These are phyloP conservation scores for Harpalus rubripes DNA, from an alignment of 2,888 invertebrate genomes.

Conservation along the genomic window DNA sequence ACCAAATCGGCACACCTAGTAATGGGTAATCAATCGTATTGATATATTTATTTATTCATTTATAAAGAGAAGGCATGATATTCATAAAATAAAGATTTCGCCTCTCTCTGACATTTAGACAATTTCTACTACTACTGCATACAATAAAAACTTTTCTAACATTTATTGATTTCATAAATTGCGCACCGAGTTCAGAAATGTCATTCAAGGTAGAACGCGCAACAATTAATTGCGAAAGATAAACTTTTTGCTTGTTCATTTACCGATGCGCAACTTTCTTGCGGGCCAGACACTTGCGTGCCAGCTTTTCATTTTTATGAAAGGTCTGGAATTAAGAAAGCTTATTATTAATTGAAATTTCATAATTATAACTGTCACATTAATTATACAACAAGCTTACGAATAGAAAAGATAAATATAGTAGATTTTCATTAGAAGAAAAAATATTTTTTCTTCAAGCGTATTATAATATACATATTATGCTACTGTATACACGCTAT, in stretches of 20 bases:
- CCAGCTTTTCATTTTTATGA: slow-evolving; percentile 39
- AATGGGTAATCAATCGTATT: too few relatives aligned
- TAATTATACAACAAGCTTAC: slow-evolving; percentile 7
- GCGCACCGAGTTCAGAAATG: slow-evolving; percentile 11
- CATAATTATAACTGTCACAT: slow-evolving; percentile 34
- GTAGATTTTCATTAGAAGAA: not conserved
- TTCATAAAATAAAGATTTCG: not conserved
- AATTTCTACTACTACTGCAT: not conserved
- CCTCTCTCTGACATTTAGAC: not conserved
- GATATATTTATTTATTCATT: too few relatives aligned
- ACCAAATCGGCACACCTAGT: too few relatives aligned
- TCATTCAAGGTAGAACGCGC: not conserved
- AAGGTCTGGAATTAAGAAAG: slow-evolving; percentile 35
- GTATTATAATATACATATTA: too few relatives aligned
- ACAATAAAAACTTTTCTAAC: not conserved
- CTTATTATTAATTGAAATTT: slow-evolving; percentile 47
- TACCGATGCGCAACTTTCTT: slow-evolving; percentile 39
- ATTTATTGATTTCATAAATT: slow-evolving; percentile 5
- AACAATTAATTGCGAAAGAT: slow-evolving; percentile 33
- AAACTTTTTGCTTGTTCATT: slow-evolving; percentile 20
- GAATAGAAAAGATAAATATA: not conserved
- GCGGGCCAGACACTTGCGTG: slow-evolving; percentile 21
- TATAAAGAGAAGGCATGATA: too few relatives aligned
- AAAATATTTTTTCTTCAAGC: not conserved
- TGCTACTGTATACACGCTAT: too few relatives aligned